These are phyloP conservation scores for Cuniculus paca DNA, from an alignment of 2,797 vertebrate genomes.

Conservation along the genomic window DNA sequence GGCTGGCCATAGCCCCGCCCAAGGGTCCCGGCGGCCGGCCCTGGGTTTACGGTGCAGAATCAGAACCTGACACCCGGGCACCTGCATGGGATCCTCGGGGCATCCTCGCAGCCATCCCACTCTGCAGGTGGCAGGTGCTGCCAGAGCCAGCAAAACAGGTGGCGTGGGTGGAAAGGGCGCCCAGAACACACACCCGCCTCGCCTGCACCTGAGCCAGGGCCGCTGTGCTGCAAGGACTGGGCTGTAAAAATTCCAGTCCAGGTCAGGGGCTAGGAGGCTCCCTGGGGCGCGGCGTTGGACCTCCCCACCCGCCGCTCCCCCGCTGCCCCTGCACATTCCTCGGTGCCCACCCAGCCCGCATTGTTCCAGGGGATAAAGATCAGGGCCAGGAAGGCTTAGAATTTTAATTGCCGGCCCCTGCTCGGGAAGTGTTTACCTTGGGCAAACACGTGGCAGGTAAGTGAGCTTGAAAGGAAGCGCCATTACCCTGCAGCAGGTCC, in stretches of 20 bases:
- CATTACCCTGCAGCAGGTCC: background rate
- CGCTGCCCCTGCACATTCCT: background rate
- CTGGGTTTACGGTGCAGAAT: background rate
- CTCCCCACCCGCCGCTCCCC: background rate
- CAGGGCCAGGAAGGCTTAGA: background rate
- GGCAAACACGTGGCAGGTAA: background rate
- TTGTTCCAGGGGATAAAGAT: background rate
- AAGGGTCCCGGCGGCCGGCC: background rate
- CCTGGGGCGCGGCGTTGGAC: background rate
- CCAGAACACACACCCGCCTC: background rate
- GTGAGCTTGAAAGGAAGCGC: background rate
- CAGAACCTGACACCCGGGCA: background rate
- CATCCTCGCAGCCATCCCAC: background rate
- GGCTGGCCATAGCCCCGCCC: background rate
- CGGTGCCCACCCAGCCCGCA: background rate
- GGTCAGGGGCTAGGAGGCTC: background rate
- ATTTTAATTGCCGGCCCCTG: background rate
- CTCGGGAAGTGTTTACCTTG: background rate
- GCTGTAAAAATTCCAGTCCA: constrained; percentile 69
- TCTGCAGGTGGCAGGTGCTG: background rate
- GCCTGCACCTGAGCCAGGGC: background rate
- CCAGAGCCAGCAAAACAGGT: background rate
- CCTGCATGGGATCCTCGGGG: background rate
- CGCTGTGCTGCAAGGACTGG: background rate
- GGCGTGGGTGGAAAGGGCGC: background rate